Evolutionary conservation across 2,113 vertebrate species (phyloP), one percentile per base, ranked within the genome.

Genomic region (Hydrochoerus hydrochaeris): DNA sequence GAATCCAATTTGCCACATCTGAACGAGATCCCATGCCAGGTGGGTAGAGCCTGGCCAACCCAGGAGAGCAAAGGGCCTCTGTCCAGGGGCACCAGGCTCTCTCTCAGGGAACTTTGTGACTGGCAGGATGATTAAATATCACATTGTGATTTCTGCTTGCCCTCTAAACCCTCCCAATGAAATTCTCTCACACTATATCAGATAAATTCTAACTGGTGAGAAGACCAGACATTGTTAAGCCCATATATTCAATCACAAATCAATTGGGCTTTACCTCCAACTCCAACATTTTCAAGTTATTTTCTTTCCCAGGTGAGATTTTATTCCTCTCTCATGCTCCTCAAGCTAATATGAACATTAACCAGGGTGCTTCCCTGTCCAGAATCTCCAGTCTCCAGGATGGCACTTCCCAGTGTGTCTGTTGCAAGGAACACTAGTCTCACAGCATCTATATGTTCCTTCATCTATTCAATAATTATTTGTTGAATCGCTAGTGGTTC

Each of bases 221-320:
- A 93, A 63, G n/a, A 83, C 3, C 63, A 86, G 88, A 85, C 60
- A 44, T 28, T 13, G 13, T 49, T 71, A 95, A 95, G 14, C 46
- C 78, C 67, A 82, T 65, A 52, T 49, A 57, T 20, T 84, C 67
- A 52, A 58, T 92, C 0, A 2, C 67, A 81, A 80, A 83, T 88
- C 95, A 95, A 54, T 4, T 52, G 67, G 46, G 92, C 80, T 91
- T 91, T n/a, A 92, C 95, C 92, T 96, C 83, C 49, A 86, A 22
- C 54, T 89, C 85, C 60, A 95, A 52, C 65, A 44, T 85, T 97
- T 82, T 80, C 22, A 60, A 87, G 77, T 78, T 80, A 49, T 86
- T 91, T 96, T 94, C 78, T 95, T 96, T 75, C 81, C 85, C 49
- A 54, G 62, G 44, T 88, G 81, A 95, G 44, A 75, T 89, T 80